These are phyloP conservation scores for Pristionchus exspectatus DNA, from an alignment of 2,888 invertebrate genomes.

Conservation along the genomic window DNA sequence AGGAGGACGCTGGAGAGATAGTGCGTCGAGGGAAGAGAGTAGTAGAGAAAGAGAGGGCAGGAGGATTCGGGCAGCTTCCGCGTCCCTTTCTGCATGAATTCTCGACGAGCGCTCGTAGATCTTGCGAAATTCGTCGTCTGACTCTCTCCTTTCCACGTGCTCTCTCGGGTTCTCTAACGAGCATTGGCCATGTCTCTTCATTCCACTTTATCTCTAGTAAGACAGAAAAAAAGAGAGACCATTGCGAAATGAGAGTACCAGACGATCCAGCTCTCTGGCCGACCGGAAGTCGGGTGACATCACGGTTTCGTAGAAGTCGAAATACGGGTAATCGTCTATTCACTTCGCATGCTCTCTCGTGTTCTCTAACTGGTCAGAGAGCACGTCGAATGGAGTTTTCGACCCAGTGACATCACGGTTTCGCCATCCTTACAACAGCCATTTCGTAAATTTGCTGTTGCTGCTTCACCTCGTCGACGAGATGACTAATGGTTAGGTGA, in stretches of 20 bases:
- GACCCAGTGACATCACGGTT: not conserved
- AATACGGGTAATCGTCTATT: no score
- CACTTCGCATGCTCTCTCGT: no score
- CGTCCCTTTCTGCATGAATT: not conserved
- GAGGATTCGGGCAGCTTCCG: not conserved
- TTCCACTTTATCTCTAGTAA: no score
- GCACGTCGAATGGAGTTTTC: no score
- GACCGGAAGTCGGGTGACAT: no score
- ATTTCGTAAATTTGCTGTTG: not conserved
- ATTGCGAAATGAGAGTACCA: no score
- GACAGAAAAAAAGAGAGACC: no score
- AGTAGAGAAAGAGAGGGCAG: not conserved
- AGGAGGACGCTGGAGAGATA: not conserved
- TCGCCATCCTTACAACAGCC: not conserved
- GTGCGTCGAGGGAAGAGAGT: not conserved
- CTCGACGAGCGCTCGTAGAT: not conserved
- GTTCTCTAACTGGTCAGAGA: no score
- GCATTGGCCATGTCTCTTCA: no score
- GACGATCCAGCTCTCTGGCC: no score
- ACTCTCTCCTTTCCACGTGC: not conserved
- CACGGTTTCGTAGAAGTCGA: no score
- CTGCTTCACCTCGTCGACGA: not conserved
- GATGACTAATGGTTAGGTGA: not conserved
- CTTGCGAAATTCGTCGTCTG: constrained; percentile 23
- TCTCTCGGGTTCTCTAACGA: not conserved